phyloP scores from a whole-genome alignment of 1,140 invertebrate genomes.

The Drosophila albomicans region DNA sequence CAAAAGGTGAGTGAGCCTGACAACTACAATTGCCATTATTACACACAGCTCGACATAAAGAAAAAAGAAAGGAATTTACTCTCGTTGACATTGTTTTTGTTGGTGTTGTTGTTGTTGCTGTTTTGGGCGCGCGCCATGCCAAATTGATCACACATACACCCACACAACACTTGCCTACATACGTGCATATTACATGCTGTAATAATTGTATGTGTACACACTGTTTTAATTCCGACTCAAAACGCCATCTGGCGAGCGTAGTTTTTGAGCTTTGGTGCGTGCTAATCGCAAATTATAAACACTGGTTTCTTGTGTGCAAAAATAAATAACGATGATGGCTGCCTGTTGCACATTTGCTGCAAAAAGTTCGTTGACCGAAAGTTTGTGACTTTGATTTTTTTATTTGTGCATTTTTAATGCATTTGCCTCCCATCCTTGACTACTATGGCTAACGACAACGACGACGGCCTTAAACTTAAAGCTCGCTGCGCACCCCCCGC shows the following conservation, averaged over 20 bases:
- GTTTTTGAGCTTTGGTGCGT: conserved; percentile 24
- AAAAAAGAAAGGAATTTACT: conserved; percentile 2
- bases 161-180: background rate
- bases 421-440: conserved; percentile 38
- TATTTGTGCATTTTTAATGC: conserved; percentile 76
- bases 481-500: conserved; percentile 3
- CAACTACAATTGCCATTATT: conserved; percentile 3
- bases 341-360: conserved; percentile 36
- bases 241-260: conserved; percentile 4
- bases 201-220: background rate
- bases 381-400: conserved; percentile 73
- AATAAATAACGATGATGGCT: background rate
- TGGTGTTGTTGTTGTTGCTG: conserved; percentile 63
- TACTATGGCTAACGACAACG: conserved; percentile 8
- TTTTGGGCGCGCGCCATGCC: conserved; percentile 23
- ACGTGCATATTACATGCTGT: no score
- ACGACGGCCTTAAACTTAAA: conserved; percentile 67
- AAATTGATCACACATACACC: conserved; percentile 27
- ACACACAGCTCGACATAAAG: conserved; percentile 12
- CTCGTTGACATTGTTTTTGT: conserved; percentile 32
- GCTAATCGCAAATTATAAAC: background rate
- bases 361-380: conserved; percentile 68
- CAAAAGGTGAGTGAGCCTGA: conserved; percentile 74
- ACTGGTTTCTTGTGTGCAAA: conserved; percentile 4
- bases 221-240: background rate